Evolutionary conservation across 2,888 invertebrate genomes (phyloP).

Genomic region (Plagodis pulveraria): DNA sequence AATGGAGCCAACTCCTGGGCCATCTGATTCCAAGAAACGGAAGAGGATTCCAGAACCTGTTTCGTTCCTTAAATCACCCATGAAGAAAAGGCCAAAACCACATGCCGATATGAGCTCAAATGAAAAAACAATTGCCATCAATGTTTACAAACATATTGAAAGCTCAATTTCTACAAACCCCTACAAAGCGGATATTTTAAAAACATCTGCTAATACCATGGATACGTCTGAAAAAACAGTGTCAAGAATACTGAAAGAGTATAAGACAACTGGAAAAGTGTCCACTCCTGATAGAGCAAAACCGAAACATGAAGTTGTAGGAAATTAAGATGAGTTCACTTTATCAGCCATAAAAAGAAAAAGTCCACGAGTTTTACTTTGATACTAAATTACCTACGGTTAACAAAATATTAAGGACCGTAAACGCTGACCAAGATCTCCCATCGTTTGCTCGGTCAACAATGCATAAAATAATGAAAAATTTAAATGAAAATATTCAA

Average conservation of each 20-base stretch:
- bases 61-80: too few relatives aligned
- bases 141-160: neutral
- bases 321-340: neutral
- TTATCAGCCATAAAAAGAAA: neutral
- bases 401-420: neutral
- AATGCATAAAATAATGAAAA: neutral
- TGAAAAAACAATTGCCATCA: neutral
- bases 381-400: neutral
- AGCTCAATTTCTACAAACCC: neutral
- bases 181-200: neutral
- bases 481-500: neutral
- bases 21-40: neutral
- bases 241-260: neutral
- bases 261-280: neutral
- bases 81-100: too few relatives aligned
- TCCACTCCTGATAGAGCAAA: neutral
- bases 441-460: neutral
- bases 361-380: conserved; percentile 1
- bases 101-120: neutral
- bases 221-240: neutral
- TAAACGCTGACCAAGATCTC: neutral
- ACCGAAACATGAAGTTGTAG: neutral
- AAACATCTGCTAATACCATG: neutral
- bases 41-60: neutral
- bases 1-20: neutral